phyloP scores from a whole-genome alignment of 2,113 vertebrate genomes.

The Ptyas mucosa region DNA sequence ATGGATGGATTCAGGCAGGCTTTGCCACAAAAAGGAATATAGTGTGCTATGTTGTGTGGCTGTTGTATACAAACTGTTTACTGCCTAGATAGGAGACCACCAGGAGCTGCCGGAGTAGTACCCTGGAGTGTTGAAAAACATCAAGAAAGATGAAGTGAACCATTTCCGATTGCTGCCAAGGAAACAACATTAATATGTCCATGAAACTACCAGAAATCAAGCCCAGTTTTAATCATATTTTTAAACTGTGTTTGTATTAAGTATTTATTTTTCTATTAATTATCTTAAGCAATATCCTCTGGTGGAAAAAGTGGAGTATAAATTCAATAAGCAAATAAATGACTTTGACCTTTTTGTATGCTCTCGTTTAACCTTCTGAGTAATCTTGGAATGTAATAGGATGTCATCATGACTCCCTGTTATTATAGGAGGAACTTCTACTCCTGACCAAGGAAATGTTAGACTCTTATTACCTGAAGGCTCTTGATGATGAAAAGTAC shows the following conservation, averaged over 20 bases:
- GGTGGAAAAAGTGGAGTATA: neutral
- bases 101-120: neutral
- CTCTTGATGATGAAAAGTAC: slow-evolving; percentile 39
- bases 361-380: no score
- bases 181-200: neutral
- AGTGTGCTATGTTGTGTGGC: neutral
- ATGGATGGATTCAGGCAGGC: neutral
- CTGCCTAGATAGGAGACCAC: neutral
- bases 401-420: neutral
- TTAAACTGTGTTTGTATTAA: neutral
- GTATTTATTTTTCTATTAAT: neutral
- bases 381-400: no score
- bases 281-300: neutral
- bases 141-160: neutral
- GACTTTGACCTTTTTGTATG: neutral
- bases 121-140: neutral
- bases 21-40: neutral
- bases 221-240: neutral
- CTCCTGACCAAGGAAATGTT: slow-evolving; percentile 27
- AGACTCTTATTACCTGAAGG: slow-evolving; percentile 46
- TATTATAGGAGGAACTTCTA: neutral
- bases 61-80: neutral
- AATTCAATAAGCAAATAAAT: neutral
- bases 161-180: neutral
- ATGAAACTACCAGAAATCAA: neutral